A percentile compares a stretch with the other conserved stretches of the same genome.
Conservation (phyloP, 2,797 vertebrate genomes). For the Synanceia verrucosa region DNA sequence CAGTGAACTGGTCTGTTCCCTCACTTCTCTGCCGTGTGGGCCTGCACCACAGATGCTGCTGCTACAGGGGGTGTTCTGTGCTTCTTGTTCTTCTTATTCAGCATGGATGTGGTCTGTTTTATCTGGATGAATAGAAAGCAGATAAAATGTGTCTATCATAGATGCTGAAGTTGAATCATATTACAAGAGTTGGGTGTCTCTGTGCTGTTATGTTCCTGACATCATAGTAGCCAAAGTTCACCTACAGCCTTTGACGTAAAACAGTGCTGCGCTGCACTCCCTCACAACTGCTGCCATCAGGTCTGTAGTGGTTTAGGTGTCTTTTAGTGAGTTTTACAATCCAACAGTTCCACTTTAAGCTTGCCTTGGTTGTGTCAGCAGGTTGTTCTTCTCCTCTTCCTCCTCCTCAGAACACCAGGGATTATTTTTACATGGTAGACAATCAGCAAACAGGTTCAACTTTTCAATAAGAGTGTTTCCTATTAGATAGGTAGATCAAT, state of each 20-base stretch:
- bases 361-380: constrained; percentile 61
- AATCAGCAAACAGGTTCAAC: too few relatives aligned
- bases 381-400: constrained; percentile 29
- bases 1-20: constrained; percentile 36
- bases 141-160: constrained; percentile 4
- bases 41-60: constrained; percentile 38
- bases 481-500: too few relatives aligned
- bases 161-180: neutral
- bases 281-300: constrained; percentile 6
- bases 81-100: constrained; percentile 42
- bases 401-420: constrained; percentile 28
- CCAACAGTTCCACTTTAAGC: constrained; percentile 55
- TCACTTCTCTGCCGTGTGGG: neutral
- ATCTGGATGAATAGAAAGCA: constrained; percentile 15
- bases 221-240: neutral
- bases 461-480: too few relatives aligned
- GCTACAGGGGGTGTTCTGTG: neutral
- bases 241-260: neutral
- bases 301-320: constrained; percentile 30
- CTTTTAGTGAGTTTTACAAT: constrained; percentile 44
- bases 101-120: constrained; percentile 3
- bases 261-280: neutral
- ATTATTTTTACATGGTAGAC: constrained; percentile 10
- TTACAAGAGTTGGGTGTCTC: neutral
- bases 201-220: neutral